Conservation (phyloP, 2,113 vertebrate species). For the Nesospiza acunhae region DNA sequence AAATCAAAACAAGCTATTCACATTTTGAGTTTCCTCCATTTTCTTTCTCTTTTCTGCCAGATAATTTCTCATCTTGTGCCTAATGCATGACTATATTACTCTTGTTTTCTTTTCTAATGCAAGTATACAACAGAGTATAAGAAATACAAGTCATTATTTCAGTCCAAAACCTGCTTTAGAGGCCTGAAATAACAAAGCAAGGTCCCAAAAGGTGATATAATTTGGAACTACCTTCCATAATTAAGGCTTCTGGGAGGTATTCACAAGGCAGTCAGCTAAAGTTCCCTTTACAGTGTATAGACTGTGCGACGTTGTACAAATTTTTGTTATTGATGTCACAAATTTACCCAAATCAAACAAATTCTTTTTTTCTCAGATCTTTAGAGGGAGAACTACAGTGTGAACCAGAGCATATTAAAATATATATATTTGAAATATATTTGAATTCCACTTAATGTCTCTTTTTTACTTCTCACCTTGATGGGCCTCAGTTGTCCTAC, state of each 20-base stretch:
- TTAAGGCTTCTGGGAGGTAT: not conserved
- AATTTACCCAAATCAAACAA: not conserved
- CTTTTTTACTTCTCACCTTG: not conserved
- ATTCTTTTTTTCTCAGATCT: not conserved
- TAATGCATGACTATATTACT: not conserved
- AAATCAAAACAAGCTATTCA: not conserved
- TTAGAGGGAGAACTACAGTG: not conserved
- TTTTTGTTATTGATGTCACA: not conserved
- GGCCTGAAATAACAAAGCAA: not conserved
- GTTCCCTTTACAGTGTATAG: not conserved
- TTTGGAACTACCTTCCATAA: not conserved
- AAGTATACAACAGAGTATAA: not conserved
- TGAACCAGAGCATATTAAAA: not conserved
- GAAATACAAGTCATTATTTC: not conserved
- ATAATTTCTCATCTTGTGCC: not conserved
- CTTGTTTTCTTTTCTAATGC: not conserved
- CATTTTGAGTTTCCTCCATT: not conserved
- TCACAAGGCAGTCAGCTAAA: not conserved
- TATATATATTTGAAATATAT: not conserved
- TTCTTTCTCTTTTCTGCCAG: not conserved
- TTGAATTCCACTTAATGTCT: not conserved
- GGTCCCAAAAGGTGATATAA: not conserved
- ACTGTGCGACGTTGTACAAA: rapidly evolving
- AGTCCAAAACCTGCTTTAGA: not conserved
- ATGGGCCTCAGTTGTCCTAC: not conserved